Evolutionary conservation across 2,888 invertebrate species (phyloP).

Genomic region (Lithophane leautieri): DNA sequence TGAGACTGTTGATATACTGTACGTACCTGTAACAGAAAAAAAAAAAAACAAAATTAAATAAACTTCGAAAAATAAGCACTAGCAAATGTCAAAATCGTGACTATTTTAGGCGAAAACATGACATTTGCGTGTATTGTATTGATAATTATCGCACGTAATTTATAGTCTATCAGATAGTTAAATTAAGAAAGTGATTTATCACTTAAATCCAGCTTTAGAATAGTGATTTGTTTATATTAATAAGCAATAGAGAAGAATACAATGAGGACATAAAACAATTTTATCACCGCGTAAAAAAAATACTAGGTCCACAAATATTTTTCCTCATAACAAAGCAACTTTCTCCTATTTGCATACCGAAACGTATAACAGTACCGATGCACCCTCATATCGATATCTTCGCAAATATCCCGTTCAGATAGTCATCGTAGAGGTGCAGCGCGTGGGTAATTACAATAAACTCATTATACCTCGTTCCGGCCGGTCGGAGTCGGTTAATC

Average conservation of each 20-base stretch:
- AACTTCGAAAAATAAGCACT: slow-evolving; percentile 21
- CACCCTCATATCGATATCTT: slow-evolving; percentile 53
- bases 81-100: slow-evolving; percentile 37
- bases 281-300: slow-evolving; percentile 24
- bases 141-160: slow-evolving; percentile 31
- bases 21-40: slow-evolving; percentile 77
- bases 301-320: slow-evolving; percentile 38
- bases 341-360: slow-evolving; percentile 57
- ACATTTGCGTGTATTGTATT: slow-evolving; percentile 43
- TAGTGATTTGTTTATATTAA: slow-evolving; percentile 11
- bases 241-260: neutral
- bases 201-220: slow-evolving; percentile 25
- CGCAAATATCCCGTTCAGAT: slow-evolving; percentile 42
- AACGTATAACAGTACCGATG: slow-evolving; percentile 38
- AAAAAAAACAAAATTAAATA: slow-evolving; percentile 48
- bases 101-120: slow-evolving; percentile 27
- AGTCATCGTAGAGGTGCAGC: slow-evolving; percentile 21
- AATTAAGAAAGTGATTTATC: slow-evolving; percentile 32
- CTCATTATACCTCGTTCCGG: slow-evolving; percentile 81
- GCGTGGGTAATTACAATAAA: slow-evolving; percentile 78
- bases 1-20: slow-evolving; percentile 35
- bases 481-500: slow-evolving; percentile 78
- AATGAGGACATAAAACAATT: slow-evolving; percentile 17
- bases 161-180: slow-evolving; percentile 19
- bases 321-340: slow-evolving; percentile 45